phyloP scores from a whole-genome alignment of 1,140 invertebrate genomes.

The Brachionus angularis region DNA sequence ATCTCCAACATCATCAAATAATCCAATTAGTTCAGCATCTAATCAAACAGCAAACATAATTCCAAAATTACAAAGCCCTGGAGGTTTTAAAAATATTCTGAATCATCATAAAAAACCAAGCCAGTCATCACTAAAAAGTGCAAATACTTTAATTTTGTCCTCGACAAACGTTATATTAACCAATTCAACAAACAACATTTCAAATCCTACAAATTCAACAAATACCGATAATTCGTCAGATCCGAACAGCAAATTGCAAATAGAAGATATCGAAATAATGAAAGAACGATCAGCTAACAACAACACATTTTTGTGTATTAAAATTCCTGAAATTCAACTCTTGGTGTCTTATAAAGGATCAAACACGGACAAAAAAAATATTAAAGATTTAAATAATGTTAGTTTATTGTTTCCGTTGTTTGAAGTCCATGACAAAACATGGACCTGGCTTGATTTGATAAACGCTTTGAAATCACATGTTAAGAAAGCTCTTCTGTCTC shows the following conservation, averaged over 20 bases:
- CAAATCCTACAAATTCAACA: no score
- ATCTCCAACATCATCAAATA: no score
- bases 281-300: constrained; percentile 93
- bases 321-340: constrained; percentile 89
- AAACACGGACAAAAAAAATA: constrained; percentile 92
- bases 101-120: constrained; percentile 18
- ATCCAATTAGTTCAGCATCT: no score
- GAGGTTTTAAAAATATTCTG: constrained; percentile 14
- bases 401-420: constrained; percentile 86
- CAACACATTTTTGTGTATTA: constrained; percentile 96
- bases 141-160: neutral
- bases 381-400: constrained; percentile 89
- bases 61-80: constrained; percentile 2
- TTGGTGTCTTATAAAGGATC: constrained; percentile 79
- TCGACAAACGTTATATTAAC: neutral
- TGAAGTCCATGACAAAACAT: constrained; percentile 97
- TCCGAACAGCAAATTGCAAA: neutral
- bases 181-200: no score
- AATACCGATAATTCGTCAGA: neutral
- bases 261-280: constrained; percentile 44
- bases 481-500: constrained; percentile 79
- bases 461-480: constrained; percentile 91
- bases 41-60: no score
- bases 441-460: constrained; percentile 98
- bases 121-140: constrained; percentile 15